These are phyloP conservation scores for Drosophila bifasciata DNA, from an alignment of 1,140 invertebrate genomes.

Conservation along the genomic window DNA sequence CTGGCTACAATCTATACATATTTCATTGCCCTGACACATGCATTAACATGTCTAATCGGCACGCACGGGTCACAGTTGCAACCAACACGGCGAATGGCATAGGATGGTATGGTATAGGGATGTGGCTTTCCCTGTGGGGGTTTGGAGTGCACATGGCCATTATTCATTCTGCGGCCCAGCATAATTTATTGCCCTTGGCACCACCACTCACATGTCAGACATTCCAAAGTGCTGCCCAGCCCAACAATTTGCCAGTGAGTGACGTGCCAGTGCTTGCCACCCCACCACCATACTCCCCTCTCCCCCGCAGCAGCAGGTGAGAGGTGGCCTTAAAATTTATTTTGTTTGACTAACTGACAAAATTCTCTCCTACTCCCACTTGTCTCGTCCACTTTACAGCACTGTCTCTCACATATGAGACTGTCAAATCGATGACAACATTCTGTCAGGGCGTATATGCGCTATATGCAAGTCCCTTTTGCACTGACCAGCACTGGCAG, in stretches of 20 bases:
- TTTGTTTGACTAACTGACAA: constrained; percentile 63
- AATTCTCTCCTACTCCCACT: constrained; percentile 35
- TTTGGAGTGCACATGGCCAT: constrained; percentile 44
- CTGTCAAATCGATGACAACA: constrained; percentile 64
- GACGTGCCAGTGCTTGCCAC: constrained; percentile 42
- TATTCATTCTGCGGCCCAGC: constrained; percentile 69
- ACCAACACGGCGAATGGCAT: neutral
- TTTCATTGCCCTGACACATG: constrained; percentile 78
- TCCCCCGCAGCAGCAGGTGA: neutral
- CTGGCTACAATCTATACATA: constrained; percentile 65
- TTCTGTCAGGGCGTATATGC: constrained; percentile 48
- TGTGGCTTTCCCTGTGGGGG: neutral
- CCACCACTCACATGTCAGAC: constrained; percentile 61
- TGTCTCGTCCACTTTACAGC: constrained; percentile 22
- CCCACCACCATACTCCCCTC: neutral
- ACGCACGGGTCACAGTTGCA: constrained; percentile 54
- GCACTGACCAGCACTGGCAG: constrained; percentile 86
- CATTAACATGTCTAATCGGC: constrained; percentile 79
- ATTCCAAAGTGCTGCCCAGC: constrained; percentile 50
- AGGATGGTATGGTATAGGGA: neutral
- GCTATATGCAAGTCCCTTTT: constrained; percentile 27
- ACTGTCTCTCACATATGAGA: constrained; percentile 19
- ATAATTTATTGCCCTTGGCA: constrained; percentile 73
- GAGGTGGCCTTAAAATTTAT: constrained; percentile 58
- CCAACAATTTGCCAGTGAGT: constrained; percentile 73